These are phyloP conservation scores for Hipposideros larvatus DNA, from an alignment of 2,797 vertebrate genomes.

Conservation along the genomic window DNA sequence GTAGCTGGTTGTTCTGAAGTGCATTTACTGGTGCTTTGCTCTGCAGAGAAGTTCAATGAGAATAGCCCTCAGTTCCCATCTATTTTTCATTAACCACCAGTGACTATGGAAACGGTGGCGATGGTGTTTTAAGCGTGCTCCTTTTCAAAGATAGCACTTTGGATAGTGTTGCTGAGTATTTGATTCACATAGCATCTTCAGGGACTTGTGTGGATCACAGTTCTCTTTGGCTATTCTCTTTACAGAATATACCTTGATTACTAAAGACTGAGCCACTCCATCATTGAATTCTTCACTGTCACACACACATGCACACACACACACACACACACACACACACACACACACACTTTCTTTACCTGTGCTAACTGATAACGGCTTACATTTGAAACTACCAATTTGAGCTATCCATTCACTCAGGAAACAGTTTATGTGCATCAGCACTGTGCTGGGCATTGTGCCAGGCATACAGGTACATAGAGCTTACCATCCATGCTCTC, in stretches of 20 bases:
- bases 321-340: no score
- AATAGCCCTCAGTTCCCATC: background rate
- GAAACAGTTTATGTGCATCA: background rate
- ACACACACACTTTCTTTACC: background rate
- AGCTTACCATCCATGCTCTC: background rate
- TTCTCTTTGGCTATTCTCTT: background rate
- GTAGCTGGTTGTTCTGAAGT: background rate
- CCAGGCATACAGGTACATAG: background rate
- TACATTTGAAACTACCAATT: background rate
- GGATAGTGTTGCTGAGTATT: background rate
- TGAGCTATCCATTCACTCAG: background rate
- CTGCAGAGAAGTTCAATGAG: background rate
- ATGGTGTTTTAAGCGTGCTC: background rate
- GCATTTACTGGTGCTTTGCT: background rate
- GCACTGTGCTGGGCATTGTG: background rate
- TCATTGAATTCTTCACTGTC: background rate
- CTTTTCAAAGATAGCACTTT: background rate
- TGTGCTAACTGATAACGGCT: background rate
- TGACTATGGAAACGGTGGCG: background rate
- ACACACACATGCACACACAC: background rate
- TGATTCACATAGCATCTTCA: background rate
- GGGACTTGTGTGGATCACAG: background rate
- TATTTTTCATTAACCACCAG: constrained; percentile 18
- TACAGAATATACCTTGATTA: background rate
- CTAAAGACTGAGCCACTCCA: background rate